phyloP scores from a whole-genome alignment of 2,113 vertebrate genomes.

The Piliocolobus tephrosceles region DNA sequence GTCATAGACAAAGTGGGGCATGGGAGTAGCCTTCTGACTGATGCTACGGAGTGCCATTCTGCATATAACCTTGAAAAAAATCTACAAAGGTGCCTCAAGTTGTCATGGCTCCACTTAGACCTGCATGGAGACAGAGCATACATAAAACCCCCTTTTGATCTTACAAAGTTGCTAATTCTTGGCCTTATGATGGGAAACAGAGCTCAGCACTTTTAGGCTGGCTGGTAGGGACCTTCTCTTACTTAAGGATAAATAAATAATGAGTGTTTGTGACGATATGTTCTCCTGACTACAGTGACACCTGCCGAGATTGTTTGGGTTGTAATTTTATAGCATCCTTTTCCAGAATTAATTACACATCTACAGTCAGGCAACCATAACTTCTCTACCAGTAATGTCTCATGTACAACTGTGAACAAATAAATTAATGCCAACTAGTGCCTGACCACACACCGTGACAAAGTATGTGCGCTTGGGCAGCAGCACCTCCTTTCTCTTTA shows the following conservation, averaged over 20 bases:
- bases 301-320: constrained; percentile 76
- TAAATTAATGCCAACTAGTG: constrained; percentile 72
- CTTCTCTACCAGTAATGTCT: constrained; percentile 70
- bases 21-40: background rate
- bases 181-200: background rate
- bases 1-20: background rate
- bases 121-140: fast-evolving
- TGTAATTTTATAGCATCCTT: constrained; percentile 70
- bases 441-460: constrained; percentile 47
- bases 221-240: background rate
- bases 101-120: background rate
- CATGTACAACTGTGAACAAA: constrained; percentile 63
- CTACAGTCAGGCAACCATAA: constrained; percentile 69
- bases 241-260: constrained; percentile 49
- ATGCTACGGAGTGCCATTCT: background rate
- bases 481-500: constrained; percentile 30
- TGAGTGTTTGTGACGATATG: background rate
- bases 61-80: background rate
- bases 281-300: constrained; percentile 78
- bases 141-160: background rate
- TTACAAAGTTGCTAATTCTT: background rate
- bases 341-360: constrained; percentile 79
- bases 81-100: background rate
- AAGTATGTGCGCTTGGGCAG: background rate
- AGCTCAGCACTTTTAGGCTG: background rate